phyloP scores from a whole-genome alignment of 1,140 invertebrate genomes.

The Nebria ingens region DNA sequence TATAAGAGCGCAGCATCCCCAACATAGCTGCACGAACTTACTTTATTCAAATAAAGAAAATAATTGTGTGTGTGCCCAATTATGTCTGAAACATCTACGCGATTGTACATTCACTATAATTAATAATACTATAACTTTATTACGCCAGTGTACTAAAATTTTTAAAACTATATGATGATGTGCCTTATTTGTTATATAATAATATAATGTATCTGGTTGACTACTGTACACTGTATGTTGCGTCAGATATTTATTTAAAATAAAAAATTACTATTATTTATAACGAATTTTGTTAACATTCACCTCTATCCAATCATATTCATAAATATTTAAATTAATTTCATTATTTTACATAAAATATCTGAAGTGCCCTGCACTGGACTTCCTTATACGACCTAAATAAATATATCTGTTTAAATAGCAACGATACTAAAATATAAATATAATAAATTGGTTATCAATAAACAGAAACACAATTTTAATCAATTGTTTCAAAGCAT shows the following conservation, averaged over 20 bases:
- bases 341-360: too few relatives aligned
- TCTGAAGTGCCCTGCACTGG: too few relatives aligned
- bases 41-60: background rate
- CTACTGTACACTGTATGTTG: slow-evolving; percentile 3
- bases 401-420: too few relatives aligned
- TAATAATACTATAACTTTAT: background rate
- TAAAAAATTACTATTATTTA: slow-evolving; percentile 6
- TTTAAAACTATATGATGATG: background rate
- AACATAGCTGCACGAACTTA: background rate
- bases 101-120: background rate
- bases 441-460: too few relatives aligned
- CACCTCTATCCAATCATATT: too few relatives aligned
- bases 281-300: background rate
- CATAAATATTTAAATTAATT: too few relatives aligned
- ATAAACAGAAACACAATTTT: too few relatives aligned
- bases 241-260: slow-evolving; percentile 9
- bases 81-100: background rate
- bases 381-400: too few relatives aligned
- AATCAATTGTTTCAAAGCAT: too few relatives aligned
- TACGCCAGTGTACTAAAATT: background rate
- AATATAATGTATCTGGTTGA: too few relatives aligned
- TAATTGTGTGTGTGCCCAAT: background rate
- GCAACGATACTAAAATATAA: too few relatives aligned
- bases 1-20: background rate
- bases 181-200: slow-evolving; percentile 7